Evolutionary conservation across 2,113 vertebrate genomes (phyloP), one percentile per base, ranked within the genome.

Genomic region (Chamaea fasciata): DNA sequence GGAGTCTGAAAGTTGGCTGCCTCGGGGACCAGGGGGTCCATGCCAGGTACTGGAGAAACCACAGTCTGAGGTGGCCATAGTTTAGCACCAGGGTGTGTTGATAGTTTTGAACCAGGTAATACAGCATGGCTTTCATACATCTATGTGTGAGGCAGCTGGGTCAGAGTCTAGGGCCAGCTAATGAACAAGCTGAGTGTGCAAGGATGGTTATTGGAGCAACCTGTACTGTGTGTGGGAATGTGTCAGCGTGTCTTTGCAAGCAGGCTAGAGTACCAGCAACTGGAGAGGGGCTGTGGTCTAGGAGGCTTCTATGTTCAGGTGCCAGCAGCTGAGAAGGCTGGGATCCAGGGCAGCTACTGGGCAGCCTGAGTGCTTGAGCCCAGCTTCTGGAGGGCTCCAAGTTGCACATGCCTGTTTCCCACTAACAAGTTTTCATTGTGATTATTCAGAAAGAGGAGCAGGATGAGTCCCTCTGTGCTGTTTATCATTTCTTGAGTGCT

Each of bases 301-400:
- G 0, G 9, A 28, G 30, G 13, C 4, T 60, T 17, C 17, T 44
- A 0, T 7, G 17, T 50, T 63, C 16, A 27, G 27, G 3, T 30
- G 16, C 12, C 44, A 47, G 24, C 12, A 68, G 6, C 31, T 68
- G 53, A 13, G 39, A 17, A 49, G 24, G 33, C 28, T 57, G 57
- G 22, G 41, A 14, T 14, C 14, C 50, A 60, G 60, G 28, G 9
- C 6, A 46, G 21, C 8, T 24, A 41, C 15, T 19, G 21, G 50
- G 15, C 13, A 83, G 31, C 31, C 82, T 42, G 41, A 60, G 8
- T 78, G 20, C 20, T 21, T n/a, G 7, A 65, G 37, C 28, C 22
- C 41, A 63, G 17, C 26, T 77, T 68, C 78, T 60, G 23, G 5
- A 60, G 33, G 6, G 26, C 13, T 69, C 3, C 41, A 23, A 42